Percentiles rank a stretch among this genome's conserved stretches.
Evolutionary conservation across 2,797 vertebrate genomes (phyloP).

Genomic region (Cygnus olor): DNA sequence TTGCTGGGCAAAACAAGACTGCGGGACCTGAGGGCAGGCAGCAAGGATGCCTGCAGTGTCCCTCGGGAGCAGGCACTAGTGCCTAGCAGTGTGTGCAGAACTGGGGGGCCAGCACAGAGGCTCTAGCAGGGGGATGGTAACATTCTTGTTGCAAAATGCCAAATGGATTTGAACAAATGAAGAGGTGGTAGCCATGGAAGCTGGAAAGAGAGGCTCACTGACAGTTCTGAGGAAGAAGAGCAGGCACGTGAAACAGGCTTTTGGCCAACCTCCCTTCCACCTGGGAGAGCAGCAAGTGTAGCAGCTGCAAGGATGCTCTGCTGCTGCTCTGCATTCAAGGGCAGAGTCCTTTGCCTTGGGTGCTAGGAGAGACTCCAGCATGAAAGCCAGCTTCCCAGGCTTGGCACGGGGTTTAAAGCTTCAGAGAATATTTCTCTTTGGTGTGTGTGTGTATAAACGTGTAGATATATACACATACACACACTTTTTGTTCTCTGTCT

Average conservation of each 20-base stretch:
- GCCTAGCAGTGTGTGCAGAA: neutral
- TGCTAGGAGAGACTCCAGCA: neutral
- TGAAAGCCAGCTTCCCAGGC: neutral
- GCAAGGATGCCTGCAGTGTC: neutral
- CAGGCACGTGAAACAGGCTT: neutral
- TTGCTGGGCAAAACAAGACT: neutral
- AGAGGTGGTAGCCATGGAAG: neutral
- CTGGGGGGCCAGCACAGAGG: neutral
- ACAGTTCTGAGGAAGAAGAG: neutral
- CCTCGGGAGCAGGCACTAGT: accelerated
- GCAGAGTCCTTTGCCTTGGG: neutral
- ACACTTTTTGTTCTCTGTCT: slow-evolving; percentile 8
- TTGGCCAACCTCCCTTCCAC: neutral
- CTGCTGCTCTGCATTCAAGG: neutral
- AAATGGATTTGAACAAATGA: neutral
- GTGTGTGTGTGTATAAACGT: neutral
- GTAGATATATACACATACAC: neutral
- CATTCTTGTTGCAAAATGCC: neutral
- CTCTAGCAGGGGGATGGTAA: neutral
- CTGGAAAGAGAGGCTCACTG: neutral
- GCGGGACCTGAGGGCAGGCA: neutral
- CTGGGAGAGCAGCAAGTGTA: neutral
- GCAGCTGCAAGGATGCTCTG: neutral
- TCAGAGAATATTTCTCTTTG: neutral
- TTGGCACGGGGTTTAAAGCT: slow-evolving; percentile 1